Conservation (phyloP, 2,797 vertebrate genomes). For the Ptychadena robeensis region DNA sequence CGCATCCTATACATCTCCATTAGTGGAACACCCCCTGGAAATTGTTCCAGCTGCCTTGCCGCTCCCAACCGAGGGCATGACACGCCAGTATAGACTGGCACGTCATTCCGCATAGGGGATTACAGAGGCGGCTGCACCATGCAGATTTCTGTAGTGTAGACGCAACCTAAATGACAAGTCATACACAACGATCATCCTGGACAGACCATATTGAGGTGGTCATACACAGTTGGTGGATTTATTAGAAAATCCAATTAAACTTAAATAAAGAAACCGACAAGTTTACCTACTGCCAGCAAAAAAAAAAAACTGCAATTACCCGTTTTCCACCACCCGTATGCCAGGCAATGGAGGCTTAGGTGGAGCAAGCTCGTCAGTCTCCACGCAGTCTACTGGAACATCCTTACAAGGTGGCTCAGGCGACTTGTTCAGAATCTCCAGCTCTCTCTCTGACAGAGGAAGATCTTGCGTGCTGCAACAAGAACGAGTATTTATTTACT, state of each 20-base stretch:
- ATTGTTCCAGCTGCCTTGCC: too few relatives aligned
- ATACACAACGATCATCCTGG: not conserved
- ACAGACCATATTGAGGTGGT: not conserved
- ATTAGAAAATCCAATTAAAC: not conserved
- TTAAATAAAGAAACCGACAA: not conserved
- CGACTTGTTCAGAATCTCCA: slow-evolving; percentile 86
- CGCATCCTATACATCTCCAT: too few relatives aligned
- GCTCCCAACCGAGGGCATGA: too few relatives aligned
- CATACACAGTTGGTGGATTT: not conserved
- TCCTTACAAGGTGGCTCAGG: slow-evolving; percentile 75
- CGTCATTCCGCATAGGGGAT: too few relatives aligned
- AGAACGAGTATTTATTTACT: not conserved
- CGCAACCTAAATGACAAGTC: too few relatives aligned
- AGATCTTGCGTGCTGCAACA: slow-evolving; percentile 79
- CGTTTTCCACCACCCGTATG: slow-evolving; percentile 92
- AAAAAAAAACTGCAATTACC: slow-evolving; percentile 71
- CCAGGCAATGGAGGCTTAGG: slow-evolving; percentile 96
- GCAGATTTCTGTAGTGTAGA: too few relatives aligned
- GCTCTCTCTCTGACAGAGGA: slow-evolving; percentile 85
- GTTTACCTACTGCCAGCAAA: not conserved
- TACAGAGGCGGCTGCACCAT: too few relatives aligned
- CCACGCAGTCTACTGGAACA: slow-evolving; percentile 77
- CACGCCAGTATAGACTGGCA: too few relatives aligned
- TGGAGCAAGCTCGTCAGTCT: slow-evolving; percentile 89
- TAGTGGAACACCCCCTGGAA: too few relatives aligned